phyloP scores from a whole-genome alignment of 2,797 vertebrate genomes.

The Podargus strigoides region DNA sequence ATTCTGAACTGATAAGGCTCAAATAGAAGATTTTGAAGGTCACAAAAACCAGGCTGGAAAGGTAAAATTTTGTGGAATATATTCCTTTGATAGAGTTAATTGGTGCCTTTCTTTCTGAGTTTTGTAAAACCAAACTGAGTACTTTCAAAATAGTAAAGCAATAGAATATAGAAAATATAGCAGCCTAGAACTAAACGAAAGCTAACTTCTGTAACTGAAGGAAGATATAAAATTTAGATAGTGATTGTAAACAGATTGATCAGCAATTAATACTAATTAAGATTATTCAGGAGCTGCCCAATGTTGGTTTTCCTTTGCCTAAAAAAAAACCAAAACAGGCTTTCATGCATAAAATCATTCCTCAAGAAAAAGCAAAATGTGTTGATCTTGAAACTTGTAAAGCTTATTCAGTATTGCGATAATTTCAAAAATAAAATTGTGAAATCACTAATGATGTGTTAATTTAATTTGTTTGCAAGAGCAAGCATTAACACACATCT shows the following conservation, averaged over 20 bases:
- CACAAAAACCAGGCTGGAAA: background rate
- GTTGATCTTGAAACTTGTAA: background rate
- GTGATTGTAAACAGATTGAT: background rate
- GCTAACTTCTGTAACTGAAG: background rate
- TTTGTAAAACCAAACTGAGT: background rate
- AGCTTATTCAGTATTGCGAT: background rate
- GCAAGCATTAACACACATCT: background rate
- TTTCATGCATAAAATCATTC: background rate
- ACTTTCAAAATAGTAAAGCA: background rate
- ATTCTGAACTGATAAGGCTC: background rate
- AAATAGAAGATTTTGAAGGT: background rate
- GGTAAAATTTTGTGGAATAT: background rate
- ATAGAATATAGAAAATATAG: background rate
- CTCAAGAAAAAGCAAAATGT: background rate
- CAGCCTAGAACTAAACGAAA: background rate
- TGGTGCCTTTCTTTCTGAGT: background rate
- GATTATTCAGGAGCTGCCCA: background rate
- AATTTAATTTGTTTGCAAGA: conserved; percentile 26
- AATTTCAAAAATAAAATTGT: background rate
- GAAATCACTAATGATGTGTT: background rate
- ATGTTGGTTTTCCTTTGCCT: background rate
- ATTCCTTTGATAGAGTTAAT: background rate
- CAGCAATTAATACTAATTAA: background rate
- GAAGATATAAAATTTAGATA: background rate
- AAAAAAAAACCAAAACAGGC: background rate